A percentile compares a stretch with the other conserved stretches of the same genome.
Evolutionary conservation across 2,888 invertebrate species (phyloP).

Genomic region (Imbricaverruca yamaguchii): DNA sequence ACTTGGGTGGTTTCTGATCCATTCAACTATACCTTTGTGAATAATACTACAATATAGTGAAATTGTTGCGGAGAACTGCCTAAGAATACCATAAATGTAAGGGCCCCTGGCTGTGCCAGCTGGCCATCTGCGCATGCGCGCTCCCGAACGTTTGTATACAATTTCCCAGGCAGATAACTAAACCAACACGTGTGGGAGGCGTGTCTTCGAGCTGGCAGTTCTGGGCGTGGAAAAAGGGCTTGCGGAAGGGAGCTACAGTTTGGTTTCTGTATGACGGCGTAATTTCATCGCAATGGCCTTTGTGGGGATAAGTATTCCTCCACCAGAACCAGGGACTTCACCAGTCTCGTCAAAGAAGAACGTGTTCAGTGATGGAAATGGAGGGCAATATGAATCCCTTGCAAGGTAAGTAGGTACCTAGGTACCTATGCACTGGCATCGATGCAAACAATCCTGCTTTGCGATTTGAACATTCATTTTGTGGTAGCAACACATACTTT

Average conservation of each 20-base stretch:
- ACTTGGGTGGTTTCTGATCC: no score
- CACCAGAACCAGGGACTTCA: background rate
- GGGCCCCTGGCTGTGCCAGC: background rate
- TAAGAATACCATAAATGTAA: no score
- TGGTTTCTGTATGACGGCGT: background rate
- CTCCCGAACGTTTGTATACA: background rate
- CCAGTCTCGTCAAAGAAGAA: background rate
- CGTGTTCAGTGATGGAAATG: background rate
- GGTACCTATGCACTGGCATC: no score
- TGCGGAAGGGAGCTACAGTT: background rate
- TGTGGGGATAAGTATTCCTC: conserved; percentile 3
- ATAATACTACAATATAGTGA: background rate
- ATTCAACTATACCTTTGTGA: no score
- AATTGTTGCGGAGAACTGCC: background rate
- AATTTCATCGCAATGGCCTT: background rate
- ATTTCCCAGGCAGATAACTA: background rate
- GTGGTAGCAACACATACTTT: no score
- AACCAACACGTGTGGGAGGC: background rate
- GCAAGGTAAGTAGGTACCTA: background rate
- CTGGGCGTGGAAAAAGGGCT: background rate
- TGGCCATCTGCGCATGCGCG: background rate
- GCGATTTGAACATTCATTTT: no score
- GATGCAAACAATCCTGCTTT: no score
- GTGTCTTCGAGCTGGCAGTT: background rate
- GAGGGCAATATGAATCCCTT: background rate